Evolutionary conservation across 2,797 vertebrate genomes (phyloP), one percentile per base, ranked within the genome.

Genomic region (Leptoclinus maculatus): DNA sequence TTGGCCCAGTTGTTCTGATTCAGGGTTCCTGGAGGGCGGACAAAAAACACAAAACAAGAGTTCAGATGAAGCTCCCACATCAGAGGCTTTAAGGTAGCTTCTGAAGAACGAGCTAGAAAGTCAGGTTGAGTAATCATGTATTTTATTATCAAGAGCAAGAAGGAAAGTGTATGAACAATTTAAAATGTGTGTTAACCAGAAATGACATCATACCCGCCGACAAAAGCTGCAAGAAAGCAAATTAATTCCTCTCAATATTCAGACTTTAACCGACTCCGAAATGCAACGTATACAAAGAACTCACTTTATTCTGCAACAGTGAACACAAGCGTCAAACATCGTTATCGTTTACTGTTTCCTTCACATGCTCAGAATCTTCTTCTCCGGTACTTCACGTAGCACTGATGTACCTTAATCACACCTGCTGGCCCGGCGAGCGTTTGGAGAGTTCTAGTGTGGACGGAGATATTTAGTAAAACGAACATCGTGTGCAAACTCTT

Each of bases 1-100:
- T 96, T 98, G 67, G 95, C 96, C 98, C 98, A 99, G 87, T 96
- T 97, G 87, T 97, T 96, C 93, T 98, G 97, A 93, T 98, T 98
- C 88, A 99, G 88, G 77, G 97, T 96, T 93, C 97, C 98, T 99
- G 90, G 34, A 71, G 66, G 45, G 63, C 21, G 77, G 12, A 86
- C 32, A 82, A 3, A 57, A 25, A 12, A 45, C n/a, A 1, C 2
- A 19, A 45, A n/a, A n/a, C 47, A 60, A 14, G 29, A 2, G 11
- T 25, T 67, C 3, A 78, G n/a, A 64, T 5, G n/a, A 49, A 36
- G 29, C 29, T 32, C 29, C 29, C 29, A 32, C 29, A 6, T 32
- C 29, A 32, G 29, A 32, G 29, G 29, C 29, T 32, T 32, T 32
- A 1, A 32, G 5, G 13, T 4, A 21, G 29, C 56, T 13, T 71